Conservation (phyloP, 2,113 vertebrate genomes). For the Gymnarchus niloticus region DNA sequence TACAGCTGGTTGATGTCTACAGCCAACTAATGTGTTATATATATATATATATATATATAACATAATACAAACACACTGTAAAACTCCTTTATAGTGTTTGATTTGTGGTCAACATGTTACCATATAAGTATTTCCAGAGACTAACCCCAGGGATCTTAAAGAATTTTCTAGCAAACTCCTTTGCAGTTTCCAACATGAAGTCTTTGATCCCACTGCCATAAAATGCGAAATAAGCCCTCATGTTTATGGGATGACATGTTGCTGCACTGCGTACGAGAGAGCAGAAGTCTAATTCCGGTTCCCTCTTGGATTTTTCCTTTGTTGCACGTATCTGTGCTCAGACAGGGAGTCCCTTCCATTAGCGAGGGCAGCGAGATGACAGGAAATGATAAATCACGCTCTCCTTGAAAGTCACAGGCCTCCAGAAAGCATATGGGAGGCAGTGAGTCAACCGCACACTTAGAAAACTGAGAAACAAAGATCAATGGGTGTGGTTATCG, state of each 20-base stretch:
- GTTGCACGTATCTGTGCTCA: neutral
- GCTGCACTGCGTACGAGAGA: neutral
- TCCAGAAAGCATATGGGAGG: neutral
- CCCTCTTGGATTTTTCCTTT: neutral
- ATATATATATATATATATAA: neutral
- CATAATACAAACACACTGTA: neutral
- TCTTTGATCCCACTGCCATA: neutral
- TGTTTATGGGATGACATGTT: neutral
- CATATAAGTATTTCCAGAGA: neutral
- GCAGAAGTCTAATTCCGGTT: neutral
- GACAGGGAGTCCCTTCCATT: slow-evolving; percentile 2
- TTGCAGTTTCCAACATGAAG: neutral
- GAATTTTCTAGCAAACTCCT: neutral
- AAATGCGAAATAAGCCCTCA: neutral
- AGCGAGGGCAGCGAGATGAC: neutral
- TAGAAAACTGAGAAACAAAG: neutral
- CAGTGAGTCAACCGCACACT: neutral
- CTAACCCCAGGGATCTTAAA: too few species aligned
- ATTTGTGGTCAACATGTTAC: too few species aligned
- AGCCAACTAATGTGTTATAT: neutral
- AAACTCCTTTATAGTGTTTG: too few species aligned
- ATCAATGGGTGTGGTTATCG: neutral
- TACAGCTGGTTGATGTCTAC: neutral
- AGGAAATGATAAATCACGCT: neutral
- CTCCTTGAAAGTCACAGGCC: neutral